Evolutionary conservation across 30 jellyfish, hydroid and myxozoan species (phyloP), one percentile per base, ranked within the genome.

Genomic region (Chironex yamaguchii): DNA sequence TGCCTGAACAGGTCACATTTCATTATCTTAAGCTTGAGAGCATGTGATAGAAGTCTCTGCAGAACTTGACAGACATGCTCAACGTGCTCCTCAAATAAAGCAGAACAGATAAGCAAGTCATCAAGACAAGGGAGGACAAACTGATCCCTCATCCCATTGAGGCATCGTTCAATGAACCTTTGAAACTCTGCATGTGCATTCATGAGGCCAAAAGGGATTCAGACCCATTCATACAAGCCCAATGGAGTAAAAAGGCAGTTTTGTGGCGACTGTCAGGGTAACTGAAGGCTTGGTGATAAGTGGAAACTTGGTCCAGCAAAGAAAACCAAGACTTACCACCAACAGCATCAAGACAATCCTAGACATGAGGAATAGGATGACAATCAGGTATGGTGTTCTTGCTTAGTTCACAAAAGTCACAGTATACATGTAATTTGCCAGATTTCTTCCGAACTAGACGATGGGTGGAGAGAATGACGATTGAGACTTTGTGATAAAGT

Each of bases 161-260:
- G 28, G 35, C 54, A 51, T 23, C 67, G 25, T 66, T 84, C 84
- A 80, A 86, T 53, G 50, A 29, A 74, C 1, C 87, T 36, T 34
- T 74, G 92, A 36, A 53, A 87, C 1, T 64, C 82, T 17, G 91
- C 96, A 33, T 92, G 96, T 26, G 96, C 68, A 65, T 67, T 51
- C 63, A n/a, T 73, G 35, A 62, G 54, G 20, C 92, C 94, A 32
- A 76, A 78, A 28, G 89, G 96, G n/a, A 87, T 77, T 42, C 81
- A 67, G 34, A 42, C 49, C 91, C 82, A 77, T 62, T 87, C 83
- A 35, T 66, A 87, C 27, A 87, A 70, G 31, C 78, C 95, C 89
- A 67, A 79, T 21, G 97, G 95, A 11, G 97, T 88, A 48, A 67
- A 42, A 66, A 87, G 66, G 81, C 94, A 0, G 88, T 77, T 48